Evolutionary conservation across 1,140 invertebrate genomes (phyloP).

Genomic region (Carposina sasakii): DNA sequence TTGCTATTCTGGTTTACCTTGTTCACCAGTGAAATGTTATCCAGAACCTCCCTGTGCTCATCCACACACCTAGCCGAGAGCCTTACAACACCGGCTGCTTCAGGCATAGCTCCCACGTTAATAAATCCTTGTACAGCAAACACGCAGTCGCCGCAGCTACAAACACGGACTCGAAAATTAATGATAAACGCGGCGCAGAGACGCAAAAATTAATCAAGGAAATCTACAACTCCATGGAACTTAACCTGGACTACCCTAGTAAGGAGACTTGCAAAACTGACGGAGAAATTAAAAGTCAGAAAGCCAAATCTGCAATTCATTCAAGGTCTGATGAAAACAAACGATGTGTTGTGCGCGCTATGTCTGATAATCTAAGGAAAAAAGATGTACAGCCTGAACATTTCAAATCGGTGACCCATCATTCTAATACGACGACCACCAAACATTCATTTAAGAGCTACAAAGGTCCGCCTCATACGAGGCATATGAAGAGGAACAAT

Average conservation of each 20-base stretch:
- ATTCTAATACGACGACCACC: no score
- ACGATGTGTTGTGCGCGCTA: no score
- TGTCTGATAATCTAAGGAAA: no score
- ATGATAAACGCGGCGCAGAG: slow-evolving; percentile 30
- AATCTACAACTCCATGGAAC: slow-evolving; percentile 56
- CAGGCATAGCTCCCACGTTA: slow-evolving; percentile 23
- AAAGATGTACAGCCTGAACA: no score
- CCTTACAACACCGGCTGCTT: slow-evolving; percentile 33
- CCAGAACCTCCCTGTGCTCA: slow-evolving; percentile 44
- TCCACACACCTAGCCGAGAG: slow-evolving; percentile 34
- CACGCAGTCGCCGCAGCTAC: slow-evolving; percentile 30
- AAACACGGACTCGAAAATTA: slow-evolving; percentile 30
- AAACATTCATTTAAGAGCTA: no score
- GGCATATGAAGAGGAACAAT: no score
- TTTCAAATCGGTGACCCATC: no score
- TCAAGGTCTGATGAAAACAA: no score
- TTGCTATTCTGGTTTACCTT: slow-evolving; percentile 26
- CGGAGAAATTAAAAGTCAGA: no score
- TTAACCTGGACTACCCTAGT: slow-evolving; percentile 34
- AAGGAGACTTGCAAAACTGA: slow-evolving; percentile 43
- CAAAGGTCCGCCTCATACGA: no score
- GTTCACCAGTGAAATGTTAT: slow-evolving; percentile 28
- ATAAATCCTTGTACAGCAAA: slow-evolving; percentile 15
- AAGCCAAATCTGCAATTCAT: no score
- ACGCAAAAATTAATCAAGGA: slow-evolving; percentile 58